Percentiles rank a stretch among this genome's conserved stretches.
Evolutionary conservation across 2,888 invertebrate genomes (phyloP).

Genomic region (Euplagia quadripunctaria): DNA sequence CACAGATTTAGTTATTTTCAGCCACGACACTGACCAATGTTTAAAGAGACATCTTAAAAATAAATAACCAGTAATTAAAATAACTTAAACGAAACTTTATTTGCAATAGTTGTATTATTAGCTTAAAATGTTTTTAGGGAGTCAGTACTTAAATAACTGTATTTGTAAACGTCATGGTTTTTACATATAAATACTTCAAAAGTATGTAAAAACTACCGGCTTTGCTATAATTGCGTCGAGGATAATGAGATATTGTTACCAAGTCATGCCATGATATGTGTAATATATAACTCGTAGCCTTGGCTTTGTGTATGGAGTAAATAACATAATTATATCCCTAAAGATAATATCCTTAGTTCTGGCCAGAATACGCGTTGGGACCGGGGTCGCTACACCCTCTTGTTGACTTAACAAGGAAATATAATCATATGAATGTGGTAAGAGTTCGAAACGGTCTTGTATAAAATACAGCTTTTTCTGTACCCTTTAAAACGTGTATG

Average conservation of each 20-base stretch:
- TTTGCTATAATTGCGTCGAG: neutral
- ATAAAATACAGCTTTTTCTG: neutral
- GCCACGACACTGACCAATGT: too few species aligned
- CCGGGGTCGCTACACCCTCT: slow-evolving; percentile 11
- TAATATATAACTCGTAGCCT: neutral
- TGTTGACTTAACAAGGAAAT: neutral
- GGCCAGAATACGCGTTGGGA: slow-evolving; percentile 13
- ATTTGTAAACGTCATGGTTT: too few species aligned
- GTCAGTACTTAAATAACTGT: too few species aligned
- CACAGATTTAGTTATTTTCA: too few species aligned
- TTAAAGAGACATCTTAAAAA: too few species aligned
- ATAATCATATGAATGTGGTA: neutral
- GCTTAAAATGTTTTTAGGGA: too few species aligned
- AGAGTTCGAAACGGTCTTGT: neutral
- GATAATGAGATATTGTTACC: neutral
- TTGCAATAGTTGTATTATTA: too few species aligned
- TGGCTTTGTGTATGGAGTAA: slow-evolving; percentile 3
- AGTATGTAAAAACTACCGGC: too few species aligned
- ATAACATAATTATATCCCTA: slow-evolving; percentile 19
- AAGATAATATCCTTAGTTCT: slow-evolving; percentile 25
- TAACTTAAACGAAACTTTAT: too few species aligned
- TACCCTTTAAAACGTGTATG: too few species aligned
- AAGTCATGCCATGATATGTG: slow-evolving; percentile 4
- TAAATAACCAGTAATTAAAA: too few species aligned
- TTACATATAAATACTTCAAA: too few species aligned